phyloP scores from a whole-genome alignment of 2,797 vertebrate genomes.

The Cygnus olor region DNA sequence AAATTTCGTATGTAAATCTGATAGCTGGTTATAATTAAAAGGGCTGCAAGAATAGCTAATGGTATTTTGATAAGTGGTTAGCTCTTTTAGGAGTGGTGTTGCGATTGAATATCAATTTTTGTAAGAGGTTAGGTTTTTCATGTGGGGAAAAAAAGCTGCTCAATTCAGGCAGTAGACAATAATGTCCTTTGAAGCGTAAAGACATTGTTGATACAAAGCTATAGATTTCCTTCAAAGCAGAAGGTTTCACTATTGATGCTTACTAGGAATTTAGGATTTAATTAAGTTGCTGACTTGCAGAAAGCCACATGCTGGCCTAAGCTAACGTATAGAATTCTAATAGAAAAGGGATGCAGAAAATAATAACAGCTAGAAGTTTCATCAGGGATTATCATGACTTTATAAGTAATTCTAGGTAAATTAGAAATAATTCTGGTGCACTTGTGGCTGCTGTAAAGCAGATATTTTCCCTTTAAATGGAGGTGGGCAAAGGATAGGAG shows the following conservation, averaged over 20 bases:
- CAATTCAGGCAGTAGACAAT: constrained; percentile 36
- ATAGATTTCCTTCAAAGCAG: neutral
- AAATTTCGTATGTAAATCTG: neutral
- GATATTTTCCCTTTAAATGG: neutral
- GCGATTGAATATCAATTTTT: neutral
- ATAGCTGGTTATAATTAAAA: neutral
- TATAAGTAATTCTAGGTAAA: neutral
- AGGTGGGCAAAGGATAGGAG: neutral
- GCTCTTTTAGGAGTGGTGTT: neutral
- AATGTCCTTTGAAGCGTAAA: constrained; percentile 56
- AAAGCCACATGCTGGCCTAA: neutral
- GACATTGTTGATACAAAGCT: constrained; percentile 37
- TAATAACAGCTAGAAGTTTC: neutral
- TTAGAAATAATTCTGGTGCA: neutral
- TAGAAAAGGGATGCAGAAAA: neutral
- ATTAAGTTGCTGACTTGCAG: neutral
- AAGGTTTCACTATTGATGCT: neutral
- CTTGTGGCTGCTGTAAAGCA: neutral
- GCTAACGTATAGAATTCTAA: neutral
- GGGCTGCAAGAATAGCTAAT: neutral
- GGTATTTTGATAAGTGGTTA: neutral
- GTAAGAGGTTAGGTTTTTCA: neutral
- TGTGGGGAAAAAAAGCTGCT: neutral
- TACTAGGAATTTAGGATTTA: neutral
- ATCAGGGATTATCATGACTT: neutral